Base-by-base conservation (phyloP, 2,113 vertebrate genomes). In the Lucifuga dentata region DNA sequence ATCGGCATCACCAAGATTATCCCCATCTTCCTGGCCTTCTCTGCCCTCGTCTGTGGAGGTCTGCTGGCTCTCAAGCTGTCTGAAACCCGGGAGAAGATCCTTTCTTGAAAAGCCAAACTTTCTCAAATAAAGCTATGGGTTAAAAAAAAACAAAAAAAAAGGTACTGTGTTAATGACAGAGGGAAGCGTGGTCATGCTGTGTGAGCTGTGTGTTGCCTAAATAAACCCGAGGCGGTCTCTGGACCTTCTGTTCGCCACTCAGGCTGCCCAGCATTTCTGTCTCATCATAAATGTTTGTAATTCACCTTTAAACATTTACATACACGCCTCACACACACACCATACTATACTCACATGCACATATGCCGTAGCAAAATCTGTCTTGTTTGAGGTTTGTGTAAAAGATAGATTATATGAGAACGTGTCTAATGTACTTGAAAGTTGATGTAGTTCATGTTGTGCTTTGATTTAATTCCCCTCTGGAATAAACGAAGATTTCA, bases 1-100 rank as follows among this genome's bases (percentile, higher is more conserved):
- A 95, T 99, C 10, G 95, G 96, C 58, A 91, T 98, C 82, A 98
- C 97, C 8, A 95, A 97, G 86, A 96, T 98, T 69, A 74, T 98
- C 69, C 98, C 97, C 80, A 98, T 98, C 83, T 94, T 98, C 23
- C 82, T 99, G 92, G 96, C 97, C 78, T 98, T 97, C 77, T 88
- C 94, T 0, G 95, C 96, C 6, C 92, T 99, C 17, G 93, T 97
- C 17, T 95, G 94, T 1, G 97, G 98, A 39, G 97, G 96, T 2
- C 86, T 99, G 80, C 89, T 99, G 0, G 95, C 97, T 13, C 90
- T 98, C 40, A 95, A 96, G 68, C 91, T 99, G 75, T 97, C 98
- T 2, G 98, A 99, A 85, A 99, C 97, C 3, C 92, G 97, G 60
- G 97, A 98, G 32, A 95, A 95, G 85, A 94, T 97, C 87, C 94